Evolutionary conservation across 64 coral and sea anemone genomes (phyloP).

Genomic region (Catalaphyllia jardinei): DNA sequence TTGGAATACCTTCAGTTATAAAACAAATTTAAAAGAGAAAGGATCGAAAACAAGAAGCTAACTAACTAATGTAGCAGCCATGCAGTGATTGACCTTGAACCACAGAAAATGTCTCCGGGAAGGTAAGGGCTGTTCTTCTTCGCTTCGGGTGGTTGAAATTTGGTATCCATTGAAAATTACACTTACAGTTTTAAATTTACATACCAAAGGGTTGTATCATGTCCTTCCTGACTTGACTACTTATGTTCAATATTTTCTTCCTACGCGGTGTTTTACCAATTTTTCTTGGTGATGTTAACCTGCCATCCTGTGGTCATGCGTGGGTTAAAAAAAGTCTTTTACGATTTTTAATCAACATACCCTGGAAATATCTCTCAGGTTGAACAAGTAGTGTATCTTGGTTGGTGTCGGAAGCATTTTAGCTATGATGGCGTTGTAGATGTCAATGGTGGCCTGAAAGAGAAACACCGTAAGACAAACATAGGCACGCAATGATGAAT

Average conservation of each 20-base stretch:
- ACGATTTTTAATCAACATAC: slow-evolving; percentile 11
- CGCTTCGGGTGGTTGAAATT: no score
- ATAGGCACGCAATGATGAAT: no score
- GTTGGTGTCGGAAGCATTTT: slow-evolving; percentile 99
- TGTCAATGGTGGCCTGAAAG: slow-evolving; percentile 90
- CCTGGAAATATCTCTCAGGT: slow-evolving; percentile 98
- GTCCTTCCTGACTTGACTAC: no score
- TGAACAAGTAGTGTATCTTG: slow-evolving; percentile 98
- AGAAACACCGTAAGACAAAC: background rate
- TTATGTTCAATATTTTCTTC: no score
- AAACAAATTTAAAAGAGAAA: background rate
- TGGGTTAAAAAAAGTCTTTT: no score
- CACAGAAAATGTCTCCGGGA: background rate
- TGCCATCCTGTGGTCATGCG: no score
- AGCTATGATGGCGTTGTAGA: slow-evolving; percentile 88
- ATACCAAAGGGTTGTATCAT: no score
- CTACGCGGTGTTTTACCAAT: no score
- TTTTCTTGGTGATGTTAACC: no score
- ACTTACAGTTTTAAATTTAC: background rate
- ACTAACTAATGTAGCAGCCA: background rate
- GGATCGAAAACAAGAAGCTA: background rate
- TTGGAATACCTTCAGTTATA: slow-evolving; percentile 82
- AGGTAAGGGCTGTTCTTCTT: no score
- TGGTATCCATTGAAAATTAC: background rate
- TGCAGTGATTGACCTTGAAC: background rate